Evolutionary conservation across 2,888 invertebrate species (phyloP).

Genomic region (Nebria salina): DNA sequence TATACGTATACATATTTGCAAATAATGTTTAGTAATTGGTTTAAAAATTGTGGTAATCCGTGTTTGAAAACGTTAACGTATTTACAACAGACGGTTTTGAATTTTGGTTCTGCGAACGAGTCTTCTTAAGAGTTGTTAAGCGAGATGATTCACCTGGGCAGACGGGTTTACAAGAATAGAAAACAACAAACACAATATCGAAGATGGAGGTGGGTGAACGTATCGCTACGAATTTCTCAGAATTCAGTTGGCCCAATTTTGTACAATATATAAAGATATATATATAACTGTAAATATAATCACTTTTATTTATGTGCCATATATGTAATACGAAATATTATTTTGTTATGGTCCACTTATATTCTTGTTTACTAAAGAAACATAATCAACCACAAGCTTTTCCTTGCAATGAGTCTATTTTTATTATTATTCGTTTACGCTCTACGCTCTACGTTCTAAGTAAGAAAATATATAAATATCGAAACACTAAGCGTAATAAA

Average conservation of each 20-base stretch:
- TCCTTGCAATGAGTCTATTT: not conserved
- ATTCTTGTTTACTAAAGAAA: not conserved
- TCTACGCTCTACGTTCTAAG: not conserved
- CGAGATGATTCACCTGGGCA: constrained; percentile 49
- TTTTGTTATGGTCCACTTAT: not conserved
- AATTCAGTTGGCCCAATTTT: not conserved
- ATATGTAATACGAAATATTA: not conserved
- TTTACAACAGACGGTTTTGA: too few relatives aligned
- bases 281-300: not conserved
- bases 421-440: not conserved
- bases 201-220: constrained; percentile 47
- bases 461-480: not conserved
- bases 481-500: not conserved
- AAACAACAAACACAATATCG: constrained; percentile 42
- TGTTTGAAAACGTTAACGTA: too few relatives aligned
- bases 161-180: constrained; percentile 48
- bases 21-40: not conserved
- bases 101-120: constrained; percentile 23
- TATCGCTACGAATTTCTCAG: constrained; percentile 8
- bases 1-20: too few relatives aligned
- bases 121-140: constrained; percentile 32
- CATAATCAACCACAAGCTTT: not conserved
- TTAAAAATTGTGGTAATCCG: not conserved
- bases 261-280: not conserved
- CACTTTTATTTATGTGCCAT: not conserved